A percentile compares a stretch with the other conserved stretches of the same genome.
These are phyloP conservation scores for western clawed frog (Xenopus tropicalis) DNA, from an alignment of 2,113 vertebrate genomes.

Conservation along the genomic window DNA sequence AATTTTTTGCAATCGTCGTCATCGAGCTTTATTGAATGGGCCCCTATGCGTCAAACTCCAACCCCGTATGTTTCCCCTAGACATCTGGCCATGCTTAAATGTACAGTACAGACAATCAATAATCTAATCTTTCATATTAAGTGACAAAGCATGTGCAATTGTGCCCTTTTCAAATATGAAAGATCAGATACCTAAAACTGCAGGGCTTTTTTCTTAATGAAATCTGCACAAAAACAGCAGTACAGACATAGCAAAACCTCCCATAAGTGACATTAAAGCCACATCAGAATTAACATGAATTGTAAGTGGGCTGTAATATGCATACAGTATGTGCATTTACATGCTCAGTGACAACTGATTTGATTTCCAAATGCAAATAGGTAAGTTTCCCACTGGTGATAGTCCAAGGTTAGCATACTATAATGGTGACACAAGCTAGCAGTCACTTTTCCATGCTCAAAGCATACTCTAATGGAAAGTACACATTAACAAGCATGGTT, in stretches of 20 bases:
- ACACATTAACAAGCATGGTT: conserved; percentile 1
- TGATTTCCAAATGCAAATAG: neutral
- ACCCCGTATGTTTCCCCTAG: no score
- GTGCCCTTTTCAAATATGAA: no score
- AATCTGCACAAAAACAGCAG: no score
- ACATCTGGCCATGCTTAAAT: no score
- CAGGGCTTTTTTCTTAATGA: no score
- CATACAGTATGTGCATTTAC: neutral
- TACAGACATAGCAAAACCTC: neutral
- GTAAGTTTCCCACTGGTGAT: conserved; percentile 6
- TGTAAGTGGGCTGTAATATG: conserved; percentile 8
- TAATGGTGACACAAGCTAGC: conserved; percentile 24
- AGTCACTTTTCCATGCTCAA: neutral
- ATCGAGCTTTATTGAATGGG: no score
- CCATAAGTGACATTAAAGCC: conserved; percentile 5
- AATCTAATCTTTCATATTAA: no score
- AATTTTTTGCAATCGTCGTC: no score
- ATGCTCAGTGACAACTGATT: neutral
- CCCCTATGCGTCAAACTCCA: no score
- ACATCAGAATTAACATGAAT: conserved; percentile 19
- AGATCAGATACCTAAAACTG: no score
- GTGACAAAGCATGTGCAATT: no score
- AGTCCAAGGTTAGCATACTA: neutral
- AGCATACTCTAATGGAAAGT: conserved; percentile 10
- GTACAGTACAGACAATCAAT: no score